Evolutionary conservation across 2,888 invertebrate genomes (phyloP), one percentile per base, ranked within the genome.

Genomic region (Sisyra terminalis): DNA sequence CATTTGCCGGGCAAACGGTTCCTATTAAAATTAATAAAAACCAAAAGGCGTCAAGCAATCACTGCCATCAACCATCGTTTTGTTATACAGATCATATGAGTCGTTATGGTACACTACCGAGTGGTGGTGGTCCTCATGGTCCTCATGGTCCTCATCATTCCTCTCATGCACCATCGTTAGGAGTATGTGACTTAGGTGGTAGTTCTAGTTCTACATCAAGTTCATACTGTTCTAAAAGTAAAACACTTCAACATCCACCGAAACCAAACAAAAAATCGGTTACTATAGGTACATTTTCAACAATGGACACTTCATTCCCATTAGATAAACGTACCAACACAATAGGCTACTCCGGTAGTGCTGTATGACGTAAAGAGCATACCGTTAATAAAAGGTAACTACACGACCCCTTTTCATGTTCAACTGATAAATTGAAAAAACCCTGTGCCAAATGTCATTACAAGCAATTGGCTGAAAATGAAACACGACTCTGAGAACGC

Each of bases 1-100:
- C 47, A 14, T 51, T 64, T 38, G 63, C 61, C n/a, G 64, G 64
- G 5, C 63, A 64, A 46, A 65, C 65, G 5, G 57, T 65, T 39
- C 65, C 65, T 24, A 65, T 65, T 41, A 63, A 60, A 14, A 58
- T 65, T 36, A 63, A 64, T 47, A 60, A 57, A 40, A 35, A 37
- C 15, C 17, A 31, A 16, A 43, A 43, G 17, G 24, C 16, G 10
- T 24, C 34, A 41, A 32, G 18, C 29, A 39, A 32, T 31, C 35
- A 34, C 11, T 36, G 29, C 7, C 17, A 38, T n/a, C 31, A 39
- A 14, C 45, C 48, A 24, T 44, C 40, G 14, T 53, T 47, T 35
- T 52, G 42, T 50, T 55, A 5, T 40, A 47, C 38, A 30, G 44
- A 51, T 29, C 47, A 49, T 29, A 40, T 49, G 30, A 55, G 52